Evolutionary conservation across 2,797 vertebrate genomes (phyloP), one percentile per base, ranked within the genome.

Genomic region (Cyclopterus lumpus): DNA sequence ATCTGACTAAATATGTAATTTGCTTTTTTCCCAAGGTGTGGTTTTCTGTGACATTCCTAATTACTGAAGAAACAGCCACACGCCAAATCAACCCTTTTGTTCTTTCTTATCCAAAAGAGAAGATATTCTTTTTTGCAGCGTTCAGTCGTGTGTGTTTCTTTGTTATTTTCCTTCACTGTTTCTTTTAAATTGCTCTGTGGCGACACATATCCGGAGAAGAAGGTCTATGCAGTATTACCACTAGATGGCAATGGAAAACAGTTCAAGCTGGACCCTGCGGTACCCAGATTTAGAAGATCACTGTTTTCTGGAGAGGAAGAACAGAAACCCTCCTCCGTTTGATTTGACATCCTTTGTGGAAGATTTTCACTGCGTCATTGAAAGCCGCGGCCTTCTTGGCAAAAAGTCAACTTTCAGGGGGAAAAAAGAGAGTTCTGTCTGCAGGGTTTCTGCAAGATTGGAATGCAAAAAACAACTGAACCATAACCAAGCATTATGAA

Each of bases 161-260:
- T 18, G 8, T 18, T 11, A 12, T 54, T 40, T 54, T 34, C 22
- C 2, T n/a, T 28, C 51, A 40, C 24, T 14, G n/a, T 22, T 20
- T 36, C 16, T 64, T 34, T 20, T 0, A 1, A 59, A 57, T 42
- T 49, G 18, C 32, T 64, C 38, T 55, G 9, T 65, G 36, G 24
- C 14, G 5, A 44, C 1, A 18, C 2, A 18, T 26, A 18, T 32
- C n/a, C 32, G 30, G 36, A 26, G 8, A 16, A 67, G 55, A 11
- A 57, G 36, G 18, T 51, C n/a, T 74, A 7, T 51, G 14, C 18
- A 22, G 6, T 24, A 18, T 74, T 24, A 20, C 91, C 94, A 93
- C 89, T 91, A 93, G 93, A 88, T 91, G 93, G 90, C 87, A 88
- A 73, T 77, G 40, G 61, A 30, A 67, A 62, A 28, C 81, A 86